Evolutionary conservation across 2,113 vertebrate species (phyloP).

Genomic region (Lophochroa leadbeateri): DNA sequence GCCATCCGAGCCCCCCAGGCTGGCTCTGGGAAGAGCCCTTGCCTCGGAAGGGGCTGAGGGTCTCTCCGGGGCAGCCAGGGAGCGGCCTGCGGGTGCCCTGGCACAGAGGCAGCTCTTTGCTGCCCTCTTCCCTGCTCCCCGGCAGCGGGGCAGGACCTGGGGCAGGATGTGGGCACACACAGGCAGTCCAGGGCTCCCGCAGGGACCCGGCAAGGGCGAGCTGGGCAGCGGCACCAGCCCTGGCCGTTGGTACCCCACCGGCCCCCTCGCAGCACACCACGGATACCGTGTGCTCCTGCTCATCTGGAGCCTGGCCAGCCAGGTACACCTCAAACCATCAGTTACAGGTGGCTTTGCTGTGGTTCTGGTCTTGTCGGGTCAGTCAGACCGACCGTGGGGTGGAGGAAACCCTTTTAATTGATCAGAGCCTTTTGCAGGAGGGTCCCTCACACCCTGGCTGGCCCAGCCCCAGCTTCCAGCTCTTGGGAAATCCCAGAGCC

Average conservation of each 20-base stretch:
- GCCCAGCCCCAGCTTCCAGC: not conserved
- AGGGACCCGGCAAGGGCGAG: not conserved
- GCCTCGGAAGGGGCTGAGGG: not conserved
- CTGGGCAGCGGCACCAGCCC: not conserved
- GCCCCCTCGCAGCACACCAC: accelerated
- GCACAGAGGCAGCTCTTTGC: not conserved
- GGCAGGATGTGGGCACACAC: not conserved
- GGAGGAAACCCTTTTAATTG: not conserved
- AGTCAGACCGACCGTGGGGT: not conserved
- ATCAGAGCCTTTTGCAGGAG: not conserved
- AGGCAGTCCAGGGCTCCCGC: not conserved
- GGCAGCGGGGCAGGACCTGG: not conserved
- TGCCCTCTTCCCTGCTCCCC: not conserved
- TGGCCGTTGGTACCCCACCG: too few relatives aligned
- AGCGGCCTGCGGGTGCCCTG: accelerated
- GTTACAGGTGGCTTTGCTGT: not conserved
- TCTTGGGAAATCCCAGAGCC: constrained; percentile 13
- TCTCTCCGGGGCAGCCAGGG: accelerated
- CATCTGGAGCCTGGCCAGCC: not conserved
- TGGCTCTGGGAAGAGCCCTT: not conserved
- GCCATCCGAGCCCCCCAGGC: not conserved
- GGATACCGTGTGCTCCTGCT: not conserved
- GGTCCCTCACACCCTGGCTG: not conserved
- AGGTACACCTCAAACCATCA: constrained; percentile 3
- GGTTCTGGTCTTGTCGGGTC: not conserved